phyloP scores from a whole-genome alignment of 2,888 invertebrate genomes.

The Ophion obscuratus region DNA sequence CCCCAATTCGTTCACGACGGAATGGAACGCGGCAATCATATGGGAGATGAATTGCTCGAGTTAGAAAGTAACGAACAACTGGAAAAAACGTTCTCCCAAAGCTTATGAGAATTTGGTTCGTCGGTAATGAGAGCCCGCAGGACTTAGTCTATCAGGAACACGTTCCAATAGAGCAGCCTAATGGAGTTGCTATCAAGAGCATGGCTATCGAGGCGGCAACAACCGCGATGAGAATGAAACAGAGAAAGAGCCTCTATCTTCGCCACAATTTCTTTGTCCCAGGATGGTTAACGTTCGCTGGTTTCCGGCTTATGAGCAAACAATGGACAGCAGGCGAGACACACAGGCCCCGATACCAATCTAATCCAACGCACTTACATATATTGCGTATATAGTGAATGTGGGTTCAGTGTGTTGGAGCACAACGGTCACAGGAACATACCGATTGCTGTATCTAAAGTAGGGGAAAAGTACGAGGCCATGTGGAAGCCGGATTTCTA shows the following conservation, averaged over 20 bases:
- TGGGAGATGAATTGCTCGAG: too few relatives aligned
- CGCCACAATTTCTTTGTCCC: slow-evolving; percentile 53
- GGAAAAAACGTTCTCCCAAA: neutral
- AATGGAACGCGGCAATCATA: too few relatives aligned
- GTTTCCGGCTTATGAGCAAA: slow-evolving; percentile 46
- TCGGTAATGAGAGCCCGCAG: slow-evolving; percentile 35
- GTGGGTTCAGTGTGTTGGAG: neutral
- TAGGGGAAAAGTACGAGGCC: slow-evolving; percentile 40
- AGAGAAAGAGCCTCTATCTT: slow-evolving; percentile 12
- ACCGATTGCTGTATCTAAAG: neutral
- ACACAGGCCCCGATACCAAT: slow-evolving; percentile 57
- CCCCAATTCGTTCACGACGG: too few relatives aligned
- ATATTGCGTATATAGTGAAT: slow-evolving; percentile 9
- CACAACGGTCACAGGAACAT: slow-evolving; percentile 5
- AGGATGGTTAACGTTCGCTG: slow-evolving; percentile 47
- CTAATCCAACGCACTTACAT: slow-evolving; percentile 45
- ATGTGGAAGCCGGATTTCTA: slow-evolving; percentile 62
- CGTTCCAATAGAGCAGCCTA: slow-evolving; percentile 18
- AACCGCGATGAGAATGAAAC: slow-evolving; percentile 5
- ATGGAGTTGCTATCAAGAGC: slow-evolving; percentile 49
- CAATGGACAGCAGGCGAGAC: slow-evolving; percentile 39
- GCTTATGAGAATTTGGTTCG: slow-evolving; percentile 1
- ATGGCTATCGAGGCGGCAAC: slow-evolving; percentile 1
- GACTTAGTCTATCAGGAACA: neutral
- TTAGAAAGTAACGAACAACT: too few relatives aligned